Evolutionary conservation across 2,113 vertebrate genomes (phyloP).

Genomic region (Loxodonta africana): DNA sequence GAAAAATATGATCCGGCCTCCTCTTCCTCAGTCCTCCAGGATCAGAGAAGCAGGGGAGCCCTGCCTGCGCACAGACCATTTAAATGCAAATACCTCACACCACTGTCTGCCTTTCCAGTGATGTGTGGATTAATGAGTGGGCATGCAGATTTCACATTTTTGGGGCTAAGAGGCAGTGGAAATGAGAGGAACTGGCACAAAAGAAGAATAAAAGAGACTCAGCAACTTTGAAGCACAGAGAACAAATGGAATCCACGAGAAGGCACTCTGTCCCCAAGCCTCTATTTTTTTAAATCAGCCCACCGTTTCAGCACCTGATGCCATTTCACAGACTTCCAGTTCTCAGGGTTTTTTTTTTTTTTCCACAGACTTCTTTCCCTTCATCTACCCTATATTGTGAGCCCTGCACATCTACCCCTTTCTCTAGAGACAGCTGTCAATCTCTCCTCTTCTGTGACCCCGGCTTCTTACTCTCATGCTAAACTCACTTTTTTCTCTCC

Average conservation of each 20-base stretch:
- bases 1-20: not conserved
- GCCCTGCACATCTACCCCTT: not conserved
- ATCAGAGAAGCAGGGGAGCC: not conserved
- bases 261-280: accelerated
- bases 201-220: conserved; percentile 1
- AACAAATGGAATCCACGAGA: not conserved
- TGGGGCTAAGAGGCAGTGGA: not conserved
- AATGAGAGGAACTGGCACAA: not conserved
- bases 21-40: conserved; percentile 1
- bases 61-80: not conserved
- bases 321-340: not conserved
- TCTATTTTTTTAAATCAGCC: not conserved
- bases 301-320: not conserved
- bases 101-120: not conserved
- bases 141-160: not conserved
- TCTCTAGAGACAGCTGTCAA: not conserved
- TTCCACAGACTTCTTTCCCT: not conserved
- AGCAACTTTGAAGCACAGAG: not conserved
- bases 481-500: not conserved
- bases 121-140: not conserved
- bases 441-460: not conserved
- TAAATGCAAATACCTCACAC: conserved; percentile 6
- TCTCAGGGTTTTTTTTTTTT: not conserved
- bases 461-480: not conserved
- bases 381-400: not conserved